Conservation (phyloP, 2,797 vertebrate species). For the Apogon talboti region DNA sequence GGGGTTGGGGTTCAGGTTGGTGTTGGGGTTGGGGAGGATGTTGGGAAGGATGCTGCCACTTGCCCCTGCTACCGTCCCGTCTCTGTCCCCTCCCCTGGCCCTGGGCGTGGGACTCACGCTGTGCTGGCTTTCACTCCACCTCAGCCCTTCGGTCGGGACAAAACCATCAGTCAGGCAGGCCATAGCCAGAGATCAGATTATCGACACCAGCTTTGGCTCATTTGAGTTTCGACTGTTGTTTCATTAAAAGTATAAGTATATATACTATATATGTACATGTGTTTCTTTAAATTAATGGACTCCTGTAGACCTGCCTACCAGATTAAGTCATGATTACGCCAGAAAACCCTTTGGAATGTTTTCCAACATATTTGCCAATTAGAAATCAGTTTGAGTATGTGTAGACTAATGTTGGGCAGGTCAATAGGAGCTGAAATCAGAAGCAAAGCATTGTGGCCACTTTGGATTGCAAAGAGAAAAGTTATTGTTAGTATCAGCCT, state of each 20-base stretch:
- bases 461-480: conserved; percentile 41
- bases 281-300: conserved; percentile 17
- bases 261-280: no score
- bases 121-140: conserved; percentile 89
- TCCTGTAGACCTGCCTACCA: conserved; percentile 59
- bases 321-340: conserved; percentile 14
- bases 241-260: no score
- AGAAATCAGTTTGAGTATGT: conserved; percentile 8
- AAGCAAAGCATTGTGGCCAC: conserved; percentile 58
- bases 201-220: conserved; percentile 56
- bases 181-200: conserved; percentile 48
- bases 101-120: conserved; percentile 82
- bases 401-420: conserved; percentile 23
- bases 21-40: conserved; percentile 77
- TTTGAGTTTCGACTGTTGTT: conserved; percentile 2
- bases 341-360: not conserved
- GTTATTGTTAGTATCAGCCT: conserved; percentile 80
- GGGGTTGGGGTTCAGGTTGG: conserved; percentile 79
- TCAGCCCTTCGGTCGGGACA: conserved; percentile 85
- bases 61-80: conserved; percentile 73
- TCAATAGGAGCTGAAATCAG: conserved; percentile 60
- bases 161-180: conserved; percentile 80
- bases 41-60: conserved; percentile 70
- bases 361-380: conserved; percentile 22
- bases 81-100: conserved; percentile 82